Conservation (phyloP, 2,888 invertebrate genomes). For the Parnassius apollo region DNA sequence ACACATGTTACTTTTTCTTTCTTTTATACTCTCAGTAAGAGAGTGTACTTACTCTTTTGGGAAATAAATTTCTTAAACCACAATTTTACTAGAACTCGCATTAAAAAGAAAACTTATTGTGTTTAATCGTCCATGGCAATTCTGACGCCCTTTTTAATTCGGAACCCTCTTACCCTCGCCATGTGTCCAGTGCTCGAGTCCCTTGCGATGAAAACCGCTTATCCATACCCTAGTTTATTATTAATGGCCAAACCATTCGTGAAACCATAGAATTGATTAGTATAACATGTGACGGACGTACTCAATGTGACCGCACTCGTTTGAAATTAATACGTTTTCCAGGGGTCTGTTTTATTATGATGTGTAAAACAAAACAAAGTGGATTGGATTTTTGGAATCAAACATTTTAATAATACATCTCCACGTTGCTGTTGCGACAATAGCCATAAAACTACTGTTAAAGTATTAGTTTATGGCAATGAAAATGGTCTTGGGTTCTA, state of each 20-base stretch:
- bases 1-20: too few relatives aligned
- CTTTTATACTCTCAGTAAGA: too few relatives aligned
- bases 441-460: too few relatives aligned
- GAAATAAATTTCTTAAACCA: too few relatives aligned
- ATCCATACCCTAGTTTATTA: constrained; percentile 5
- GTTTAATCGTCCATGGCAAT: background rate
- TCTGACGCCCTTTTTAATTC: constrained; percentile 1
- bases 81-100: background rate
- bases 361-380: too few relatives aligned
- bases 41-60: too few relatives aligned
- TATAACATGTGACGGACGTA: constrained; percentile 21
- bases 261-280: constrained; percentile 20
- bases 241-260: constrained; percentile 12
- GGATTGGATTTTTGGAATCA: too few relatives aligned
- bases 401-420: too few relatives aligned
- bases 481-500: too few relatives aligned
- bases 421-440: too few relatives aligned
- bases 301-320: background rate
- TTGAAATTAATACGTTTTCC: background rate
- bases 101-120: background rate
- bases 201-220: background rate
- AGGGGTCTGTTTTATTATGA: too few relatives aligned
- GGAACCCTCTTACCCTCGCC: background rate
- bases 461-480: too few relatives aligned
- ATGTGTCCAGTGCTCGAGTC: background rate